A percentile compares a stretch with the other conserved stretches of the same genome.
Conservation (phyloP, 2,888 invertebrate genomes). For the Meiosimyza platycephala region DNA sequence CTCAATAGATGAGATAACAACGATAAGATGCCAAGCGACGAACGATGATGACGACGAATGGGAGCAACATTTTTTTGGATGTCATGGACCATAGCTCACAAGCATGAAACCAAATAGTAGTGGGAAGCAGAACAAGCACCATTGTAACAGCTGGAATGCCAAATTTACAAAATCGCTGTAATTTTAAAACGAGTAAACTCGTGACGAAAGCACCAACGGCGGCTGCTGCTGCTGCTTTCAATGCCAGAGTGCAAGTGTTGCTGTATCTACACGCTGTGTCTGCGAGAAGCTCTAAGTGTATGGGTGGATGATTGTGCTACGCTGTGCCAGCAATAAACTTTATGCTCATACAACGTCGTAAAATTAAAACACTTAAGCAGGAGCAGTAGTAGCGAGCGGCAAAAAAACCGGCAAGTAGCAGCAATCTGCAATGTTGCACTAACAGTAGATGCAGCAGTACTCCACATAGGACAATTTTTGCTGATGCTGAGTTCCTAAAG, state of each 20-base stretch:
- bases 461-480: conserved; percentile 16
- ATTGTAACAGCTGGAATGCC: conserved; percentile 27
- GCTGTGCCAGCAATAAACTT: conserved; percentile 61
- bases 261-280: conserved; percentile 14
- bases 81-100: too few relatives aligned
- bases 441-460: conserved; percentile 29
- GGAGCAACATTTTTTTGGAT: too few relatives aligned
- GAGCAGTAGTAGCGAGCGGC: conserved; percentile 39
- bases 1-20: too few relatives aligned
- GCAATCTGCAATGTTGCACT: conserved; percentile 40
- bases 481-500: conserved; percentile 27
- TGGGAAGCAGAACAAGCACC: conserved; percentile 3
- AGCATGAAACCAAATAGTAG: background rate
- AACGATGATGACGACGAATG: too few relatives aligned
- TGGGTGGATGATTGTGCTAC: conserved; percentile 52
- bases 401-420: conserved; percentile 52
- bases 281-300: conserved; percentile 51
- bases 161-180: conserved; percentile 28
- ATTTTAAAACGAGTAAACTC: conserved; percentile 12
- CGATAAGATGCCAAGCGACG: too few relatives aligned
- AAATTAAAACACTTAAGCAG: conserved; percentile 63
- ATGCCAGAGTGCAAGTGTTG: conserved; percentile 26
- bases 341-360: conserved; percentile 59
- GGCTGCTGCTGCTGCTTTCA: conserved; percentile 29
- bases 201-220: conserved; percentile 49